Conservation (phyloP, 1,140 invertebrate genomes). For the Zaprionus gabonicus region DNA sequence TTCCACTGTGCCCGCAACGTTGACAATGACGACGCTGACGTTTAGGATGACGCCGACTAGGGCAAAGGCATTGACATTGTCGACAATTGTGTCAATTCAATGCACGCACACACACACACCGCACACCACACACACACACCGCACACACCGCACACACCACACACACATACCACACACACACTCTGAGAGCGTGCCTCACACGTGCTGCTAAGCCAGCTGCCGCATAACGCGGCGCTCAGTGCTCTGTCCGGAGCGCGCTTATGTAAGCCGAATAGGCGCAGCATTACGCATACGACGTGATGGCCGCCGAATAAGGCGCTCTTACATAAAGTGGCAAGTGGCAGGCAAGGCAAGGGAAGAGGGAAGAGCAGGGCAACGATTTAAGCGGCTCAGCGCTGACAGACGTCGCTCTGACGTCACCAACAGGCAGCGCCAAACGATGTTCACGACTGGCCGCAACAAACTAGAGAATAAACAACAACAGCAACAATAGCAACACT, state of each 20-base stretch:
- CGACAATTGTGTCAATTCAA: constrained; percentile 75
- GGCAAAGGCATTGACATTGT: constrained; percentile 77
- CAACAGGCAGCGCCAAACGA: not conserved
- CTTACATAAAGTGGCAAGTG: constrained; percentile 28
- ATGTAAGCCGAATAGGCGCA: constrained; percentile 41
- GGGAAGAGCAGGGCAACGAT: not conserved
- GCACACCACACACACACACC: constrained; percentile 14
- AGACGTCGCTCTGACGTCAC: constrained; percentile 2
- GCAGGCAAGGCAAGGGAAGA: not conserved
- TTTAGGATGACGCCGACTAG: constrained; percentile 19
- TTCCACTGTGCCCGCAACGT: constrained; percentile 39
- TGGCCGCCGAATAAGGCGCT: constrained; percentile 28
- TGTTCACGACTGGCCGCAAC: not conserved
- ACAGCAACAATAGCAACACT: constrained; percentile 16
- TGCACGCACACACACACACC: constrained; percentile 29
- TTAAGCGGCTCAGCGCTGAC: not conserved
- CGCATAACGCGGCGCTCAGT: not conserved
- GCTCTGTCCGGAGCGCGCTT: constrained; percentile 32
- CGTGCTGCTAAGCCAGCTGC: constrained; percentile 2
- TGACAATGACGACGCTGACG: constrained; percentile 23
- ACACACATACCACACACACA: constrained; percentile 19
- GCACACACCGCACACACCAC: constrained; percentile 27
- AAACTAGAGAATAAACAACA: not conserved
- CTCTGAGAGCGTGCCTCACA: constrained; percentile 2
- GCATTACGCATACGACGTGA: constrained; percentile 53